Base-by-base conservation (phyloP, 2,797 vertebrate genomes). In the Triplophysa bombifrons region DNA sequence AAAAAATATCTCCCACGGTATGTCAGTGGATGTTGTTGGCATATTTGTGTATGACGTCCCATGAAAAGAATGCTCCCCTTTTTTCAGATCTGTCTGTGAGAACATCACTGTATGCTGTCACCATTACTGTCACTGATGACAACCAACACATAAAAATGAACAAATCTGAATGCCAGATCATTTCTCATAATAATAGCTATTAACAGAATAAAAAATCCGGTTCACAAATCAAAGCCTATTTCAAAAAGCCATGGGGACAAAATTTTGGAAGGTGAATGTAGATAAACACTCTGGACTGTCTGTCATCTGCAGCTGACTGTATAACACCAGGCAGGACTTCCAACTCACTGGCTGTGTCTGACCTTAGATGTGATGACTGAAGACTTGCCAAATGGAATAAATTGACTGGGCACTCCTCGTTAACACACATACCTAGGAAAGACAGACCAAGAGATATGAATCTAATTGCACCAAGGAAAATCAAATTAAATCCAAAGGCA, bases 311-410 rank as follows among this genome's bases (percentile, higher is more conserved):
- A 72, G 48, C 16, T 72, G 61, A 20, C 68, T 25, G 10, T 76
- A 72, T 27, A 71, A 64, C 48, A 66, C 34, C 56, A 72, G 60
- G 17, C 72, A 66, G 27, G 27, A 53, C 67, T 66, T 75, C 66
- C 60, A 56, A 72, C 77, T 83, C 51, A 80, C 38, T 74, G 73
- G 64, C 38, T 74, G 41, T 25, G 10, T 48, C 48, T 75, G 71
- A 84, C 72, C 78, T 58, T 82, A 74, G 77, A 81, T 78, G 67
- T 65, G 50, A 72, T 86, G 82, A 78, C 67, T 84, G 78, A 86
- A 67, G 67, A 75, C 72, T 60, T 74, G 68, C n/a, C 67, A 68
- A 82, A 83, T 83, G 75, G 65, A 75, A 72, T 65, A 80, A 78
- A 84, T 75, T 67, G 70, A 74, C 74, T 80, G 74, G 60, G 60